phyloP scores from a whole-genome alignment of 2,888 invertebrate genomes.

The Dorcus parallelipipedus region DNA sequence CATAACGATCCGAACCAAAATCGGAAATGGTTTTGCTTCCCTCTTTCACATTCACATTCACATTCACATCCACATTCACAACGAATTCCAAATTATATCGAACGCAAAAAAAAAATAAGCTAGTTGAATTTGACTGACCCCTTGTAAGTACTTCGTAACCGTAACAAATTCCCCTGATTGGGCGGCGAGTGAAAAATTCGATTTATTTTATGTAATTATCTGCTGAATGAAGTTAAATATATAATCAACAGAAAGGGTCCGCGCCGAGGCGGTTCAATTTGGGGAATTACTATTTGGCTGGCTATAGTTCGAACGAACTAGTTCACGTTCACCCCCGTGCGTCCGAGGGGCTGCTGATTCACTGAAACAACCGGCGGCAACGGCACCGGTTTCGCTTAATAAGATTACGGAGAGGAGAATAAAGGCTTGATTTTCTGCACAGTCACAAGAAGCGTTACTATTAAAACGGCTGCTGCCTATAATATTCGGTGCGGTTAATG shows the following conservation, averaged over 20 bases:
- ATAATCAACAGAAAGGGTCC: constrained; percentile 10
- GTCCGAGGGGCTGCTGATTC: constrained; percentile 21
- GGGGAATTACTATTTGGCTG: constrained; percentile 10
- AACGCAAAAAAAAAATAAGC: too few species aligned
- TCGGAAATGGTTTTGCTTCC: not conserved
- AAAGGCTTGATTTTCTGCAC: constrained; percentile 32
- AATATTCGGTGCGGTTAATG: too few species aligned
- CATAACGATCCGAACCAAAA: constrained; percentile 12
- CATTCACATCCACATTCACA: too few species aligned
- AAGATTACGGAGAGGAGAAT: constrained; percentile 31
- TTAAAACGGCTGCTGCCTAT: not conserved
- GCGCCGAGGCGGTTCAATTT: constrained; percentile 6
- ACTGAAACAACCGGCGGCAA: constrained; percentile 21
- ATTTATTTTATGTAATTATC: constrained; percentile 9
- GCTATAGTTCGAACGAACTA: not conserved
- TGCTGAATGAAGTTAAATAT: constrained; percentile 10
- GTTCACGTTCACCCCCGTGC: not conserved
- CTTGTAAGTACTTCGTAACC: too few species aligned
- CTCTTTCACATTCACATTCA: too few species aligned
- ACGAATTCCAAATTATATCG: too few species aligned
- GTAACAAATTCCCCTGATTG: not conserved
- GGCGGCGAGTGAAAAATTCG: constrained; percentile 9
- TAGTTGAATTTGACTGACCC: too few species aligned
- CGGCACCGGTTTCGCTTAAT: constrained; percentile 25
- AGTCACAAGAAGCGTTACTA: constrained; percentile 20